Evolutionary conservation across 2,888 invertebrate species (phyloP).

Genomic region (Eilema griseolum): DNA sequence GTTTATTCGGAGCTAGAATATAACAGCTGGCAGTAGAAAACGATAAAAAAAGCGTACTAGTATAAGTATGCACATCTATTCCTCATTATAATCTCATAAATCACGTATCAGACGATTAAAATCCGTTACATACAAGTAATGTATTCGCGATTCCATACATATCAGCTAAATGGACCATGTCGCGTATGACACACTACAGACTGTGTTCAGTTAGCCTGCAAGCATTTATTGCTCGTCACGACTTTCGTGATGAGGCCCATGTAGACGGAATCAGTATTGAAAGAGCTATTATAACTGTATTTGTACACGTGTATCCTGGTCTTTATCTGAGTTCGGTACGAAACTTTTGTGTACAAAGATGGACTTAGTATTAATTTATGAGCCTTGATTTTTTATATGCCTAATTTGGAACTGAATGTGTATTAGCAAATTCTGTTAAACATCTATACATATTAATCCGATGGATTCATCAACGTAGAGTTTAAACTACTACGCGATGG

Average conservation of each 20-base stretch:
- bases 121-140: slow-evolving; percentile 38
- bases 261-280: slow-evolving; percentile 57
- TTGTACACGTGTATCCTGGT: slow-evolving; percentile 49
- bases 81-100: slow-evolving; percentile 24
- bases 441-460: no score
- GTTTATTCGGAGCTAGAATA: slow-evolving; percentile 1
- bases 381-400: not conserved
- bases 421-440: no score
- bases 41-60: not conserved
- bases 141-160: slow-evolving; percentile 38
- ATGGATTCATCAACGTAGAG: no score
- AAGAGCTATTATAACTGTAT: slow-evolving; percentile 45
- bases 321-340: slow-evolving; percentile 37
- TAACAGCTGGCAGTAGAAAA: not conserved
- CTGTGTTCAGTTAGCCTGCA: slow-evolving; percentile 54
- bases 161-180: slow-evolving; percentile 61
- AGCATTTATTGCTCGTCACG: slow-evolving; percentile 74
- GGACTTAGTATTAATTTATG: not conserved
- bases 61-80: not conserved
- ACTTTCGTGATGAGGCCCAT: slow-evolving; percentile 66
- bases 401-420: not conserved
- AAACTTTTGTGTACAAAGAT: not conserved
- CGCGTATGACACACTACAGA: slow-evolving; percentile 43
- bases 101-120: slow-evolving; percentile 30
- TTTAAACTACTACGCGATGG: no score